Percentiles rank a stretch among this genome's conserved stretches.
phyloP scores from a whole-genome alignment of 1,140 invertebrate species.

The Ips nitidus region DNA sequence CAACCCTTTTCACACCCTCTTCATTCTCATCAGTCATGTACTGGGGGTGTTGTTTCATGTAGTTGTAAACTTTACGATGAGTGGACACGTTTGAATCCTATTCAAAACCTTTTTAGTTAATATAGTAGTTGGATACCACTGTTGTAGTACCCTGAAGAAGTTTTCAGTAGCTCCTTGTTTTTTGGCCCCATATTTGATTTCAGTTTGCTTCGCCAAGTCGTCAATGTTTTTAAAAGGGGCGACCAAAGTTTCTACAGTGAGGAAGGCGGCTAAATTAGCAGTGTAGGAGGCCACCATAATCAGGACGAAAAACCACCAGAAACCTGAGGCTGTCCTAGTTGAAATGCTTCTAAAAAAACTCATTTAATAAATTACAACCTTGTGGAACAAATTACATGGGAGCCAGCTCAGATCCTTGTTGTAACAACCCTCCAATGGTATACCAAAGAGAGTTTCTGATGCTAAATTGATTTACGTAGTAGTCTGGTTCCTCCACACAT shows the following conservation, averaged over 20 bases:
- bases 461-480: conserved; percentile 69
- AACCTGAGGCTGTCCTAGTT: conserved; percentile 74
- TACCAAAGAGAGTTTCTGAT: conserved; percentile 62
- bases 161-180: conserved; percentile 75
- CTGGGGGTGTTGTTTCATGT: conserved; percentile 64
- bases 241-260: conserved; percentile 84
- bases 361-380: not conserved
- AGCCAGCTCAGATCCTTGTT: conserved; percentile 84
- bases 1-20: conserved; percentile 68
- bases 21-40: conserved; percentile 69
- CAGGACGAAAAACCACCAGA: conserved; percentile 95
- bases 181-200: conserved; percentile 86
- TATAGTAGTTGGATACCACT: not conserved
- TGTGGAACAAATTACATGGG: conserved; percentile 55
- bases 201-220: conserved; percentile 77
- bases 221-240: conserved; percentile 80
- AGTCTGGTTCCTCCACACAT: conserved; percentile 67
- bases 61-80: conserved; percentile 73
- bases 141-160: conserved; percentile 75
- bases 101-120: not conserved
- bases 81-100: conserved; percentile 63
- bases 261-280: conserved; percentile 92
- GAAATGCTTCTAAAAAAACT: conserved; percentile 74
- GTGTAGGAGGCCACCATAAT: conserved; percentile 96
- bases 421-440: conserved; percentile 69